Conservation (phyloP, 2,888 invertebrate genomes). For the Ferrisia virgata region DNA sequence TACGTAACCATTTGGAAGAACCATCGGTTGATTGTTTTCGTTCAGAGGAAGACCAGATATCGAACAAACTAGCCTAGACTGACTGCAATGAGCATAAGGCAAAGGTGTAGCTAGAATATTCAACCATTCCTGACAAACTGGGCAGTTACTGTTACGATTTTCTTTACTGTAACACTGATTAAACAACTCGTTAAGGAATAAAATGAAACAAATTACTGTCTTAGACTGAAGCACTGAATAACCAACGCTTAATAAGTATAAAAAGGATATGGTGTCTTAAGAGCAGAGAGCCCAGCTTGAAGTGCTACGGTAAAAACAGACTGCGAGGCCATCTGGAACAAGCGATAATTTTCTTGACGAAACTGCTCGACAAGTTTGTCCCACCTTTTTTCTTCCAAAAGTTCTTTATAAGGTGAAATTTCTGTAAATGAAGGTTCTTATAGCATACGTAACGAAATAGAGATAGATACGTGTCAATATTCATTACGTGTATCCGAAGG, state of each 20-base stretch:
- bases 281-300: slow-evolving; percentile 89
- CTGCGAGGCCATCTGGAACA: slow-evolving; percentile 88
- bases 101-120: slow-evolving; percentile 79
- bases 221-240: not conserved
- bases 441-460: not conserved
- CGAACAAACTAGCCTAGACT: slow-evolving; percentile 88
- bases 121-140: slow-evolving; percentile 86
- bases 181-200: slow-evolving; percentile 41
- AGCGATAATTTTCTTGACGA: slow-evolving; percentile 86
- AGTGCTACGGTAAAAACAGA: slow-evolving; percentile 88
- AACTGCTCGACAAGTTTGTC: slow-evolving; percentile 81
- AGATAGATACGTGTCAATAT: not conserved
- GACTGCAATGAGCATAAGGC: slow-evolving; percentile 94
- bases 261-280: slow-evolving; percentile 86
- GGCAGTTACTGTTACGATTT: slow-evolving; percentile 79
- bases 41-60: slow-evolving; percentile 88
- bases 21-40: slow-evolving; percentile 97
- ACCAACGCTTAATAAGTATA: not conserved
- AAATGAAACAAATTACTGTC: too few relatives aligned
- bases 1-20: slow-evolving; percentile 97
- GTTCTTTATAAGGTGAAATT: slow-evolving; percentile 55
- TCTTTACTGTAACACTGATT: slow-evolving; percentile 70
- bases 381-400: slow-evolving; percentile 66
- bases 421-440: slow-evolving; percentile 49
- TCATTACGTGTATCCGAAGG: slow-evolving; percentile 70